Evolutionary conservation across 64 coral and sea anemone genomes (phyloP), one percentile per base, ranked within the genome.

Genomic region (Dendrophyllia cribrosa): DNA sequence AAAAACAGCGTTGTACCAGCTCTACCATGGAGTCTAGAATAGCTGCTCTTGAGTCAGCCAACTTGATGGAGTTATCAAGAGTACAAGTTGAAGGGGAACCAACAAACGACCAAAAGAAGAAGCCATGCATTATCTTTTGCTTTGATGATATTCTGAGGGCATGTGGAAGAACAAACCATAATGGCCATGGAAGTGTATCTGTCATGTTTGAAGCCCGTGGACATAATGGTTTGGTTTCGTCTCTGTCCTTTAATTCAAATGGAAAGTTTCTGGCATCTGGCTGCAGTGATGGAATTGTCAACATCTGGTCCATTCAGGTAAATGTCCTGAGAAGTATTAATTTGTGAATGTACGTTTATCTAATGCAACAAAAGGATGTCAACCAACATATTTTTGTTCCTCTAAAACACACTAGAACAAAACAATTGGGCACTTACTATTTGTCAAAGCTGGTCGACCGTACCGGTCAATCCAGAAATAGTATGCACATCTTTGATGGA

Each of bases 231-330:
- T 19, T 92, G 61, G 79, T 92, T 58, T 83, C 72, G 1, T 75
- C 90, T 6, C 9, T 92, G 55, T 74, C 70, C 0, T 92, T 92
- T 55, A 74, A 77, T 85, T 21, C 53, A 2, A 79, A n/a, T 21
- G 90, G 90, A 12, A 77, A 61, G 10, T 92, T 85, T 55, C 15
- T 92, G 47, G 90, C 90, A 43, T 85, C 79, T 25, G 60, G 66
- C 17, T 92, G 90, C 47, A 68, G 58, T 62, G 59, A 92, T 66
- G 90, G 90, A 14, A 5, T 92, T 49, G 13, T 92, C 43, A 92
- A 92, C 53, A 85, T 92, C 45, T 92, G 90, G 90, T 84, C 90
- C n/a, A 63, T 92, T 19, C 79, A 92, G 90, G 90, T 92, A 75
- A 63, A 34, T 34, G 34, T 0, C 15, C 9, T 56, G 3, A 9